phyloP scores from a whole-genome alignment of 2,888 invertebrate species.

The Caenorhabditis sinica region DNA sequence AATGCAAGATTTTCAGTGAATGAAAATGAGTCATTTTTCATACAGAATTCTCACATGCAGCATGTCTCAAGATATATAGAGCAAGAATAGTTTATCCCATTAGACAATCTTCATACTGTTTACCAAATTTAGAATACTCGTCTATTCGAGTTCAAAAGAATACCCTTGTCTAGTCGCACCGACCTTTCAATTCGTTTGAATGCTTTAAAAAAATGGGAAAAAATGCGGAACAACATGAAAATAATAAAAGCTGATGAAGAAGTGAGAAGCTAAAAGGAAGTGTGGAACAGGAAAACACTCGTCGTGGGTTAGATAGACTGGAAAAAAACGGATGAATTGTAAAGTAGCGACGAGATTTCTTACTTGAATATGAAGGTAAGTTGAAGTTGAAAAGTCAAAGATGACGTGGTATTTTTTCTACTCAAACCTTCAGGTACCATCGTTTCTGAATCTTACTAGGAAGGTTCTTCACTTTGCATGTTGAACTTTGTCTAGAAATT shows the following conservation, averaged over 20 bases:
- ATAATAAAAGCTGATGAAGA: not conserved
- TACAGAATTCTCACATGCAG: too few relatives aligned
- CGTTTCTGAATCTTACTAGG: too few relatives aligned
- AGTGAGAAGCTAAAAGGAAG: not conserved
- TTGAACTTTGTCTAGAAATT: too few relatives aligned
- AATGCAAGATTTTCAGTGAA: not conserved
- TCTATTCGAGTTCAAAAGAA: too few relatives aligned
- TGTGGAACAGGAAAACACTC: not conserved
- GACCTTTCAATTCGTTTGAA: not conserved
- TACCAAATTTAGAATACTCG: too few relatives aligned
- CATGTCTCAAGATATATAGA: too few relatives aligned
- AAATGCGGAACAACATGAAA: not conserved
- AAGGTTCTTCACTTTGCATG: too few relatives aligned
- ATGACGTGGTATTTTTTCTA: not conserved
- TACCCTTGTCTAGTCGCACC: too few relatives aligned
- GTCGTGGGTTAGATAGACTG: not conserved
- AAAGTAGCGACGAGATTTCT: not conserved
- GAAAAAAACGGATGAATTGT: conserved; percentile 11
- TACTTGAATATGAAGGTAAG: not conserved
- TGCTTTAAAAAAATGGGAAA: not conserved
- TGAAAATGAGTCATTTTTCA: too few relatives aligned
- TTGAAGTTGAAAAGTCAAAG: not conserved
- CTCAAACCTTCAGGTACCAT: too few relatives aligned
- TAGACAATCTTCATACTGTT: too few relatives aligned
- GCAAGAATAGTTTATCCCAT: too few relatives aligned